Conservation (phyloP, 2,113 vertebrate species). For the Zosterops japonicus region DNA sequence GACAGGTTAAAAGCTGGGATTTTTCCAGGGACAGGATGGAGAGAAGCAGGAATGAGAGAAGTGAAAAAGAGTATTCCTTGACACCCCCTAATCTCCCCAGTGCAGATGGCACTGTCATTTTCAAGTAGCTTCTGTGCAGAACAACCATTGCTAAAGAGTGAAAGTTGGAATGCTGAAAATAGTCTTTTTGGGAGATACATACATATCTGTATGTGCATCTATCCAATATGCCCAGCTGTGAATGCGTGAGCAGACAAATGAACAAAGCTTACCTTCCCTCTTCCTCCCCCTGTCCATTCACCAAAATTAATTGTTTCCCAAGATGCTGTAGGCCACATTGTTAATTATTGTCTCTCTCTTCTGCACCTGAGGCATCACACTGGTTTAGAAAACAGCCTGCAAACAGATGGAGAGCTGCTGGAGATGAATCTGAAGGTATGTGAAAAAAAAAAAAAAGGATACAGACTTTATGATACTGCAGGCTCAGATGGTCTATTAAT, state of each 20-base stretch:
- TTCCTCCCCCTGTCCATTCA: constrained; percentile 9
- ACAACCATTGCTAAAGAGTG: not conserved
- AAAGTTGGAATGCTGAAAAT: constrained; percentile 41
- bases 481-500: constrained; percentile 49
- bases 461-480: not conserved
- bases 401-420: constrained; percentile 68
- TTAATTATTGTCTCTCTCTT: constrained; percentile 67
- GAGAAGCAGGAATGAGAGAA: constrained; percentile 34
- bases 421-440: constrained; percentile 53
- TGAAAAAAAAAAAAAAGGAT: not conserved
- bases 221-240: not conserved
- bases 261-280: not conserved
- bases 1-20: constrained; percentile 56
- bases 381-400: constrained; percentile 46
- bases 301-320: constrained; percentile 64
- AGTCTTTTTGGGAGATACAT: constrained; percentile 14
- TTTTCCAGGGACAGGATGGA: constrained; percentile 44
- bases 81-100: constrained; percentile 53
- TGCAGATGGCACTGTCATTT: constrained; percentile 47
- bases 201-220: not conserved
- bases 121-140: constrained; percentile 37
- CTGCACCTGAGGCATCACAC: constrained; percentile 25
- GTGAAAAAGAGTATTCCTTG: constrained; percentile 49
- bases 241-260: not conserved
- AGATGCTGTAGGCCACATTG: constrained; percentile 52